A percentile compares a stretch with the other conserved stretches of the same genome.
Evolutionary conservation across 2,888 invertebrate species (phyloP).

Genomic region (Hypomecis atomaria): DNA sequence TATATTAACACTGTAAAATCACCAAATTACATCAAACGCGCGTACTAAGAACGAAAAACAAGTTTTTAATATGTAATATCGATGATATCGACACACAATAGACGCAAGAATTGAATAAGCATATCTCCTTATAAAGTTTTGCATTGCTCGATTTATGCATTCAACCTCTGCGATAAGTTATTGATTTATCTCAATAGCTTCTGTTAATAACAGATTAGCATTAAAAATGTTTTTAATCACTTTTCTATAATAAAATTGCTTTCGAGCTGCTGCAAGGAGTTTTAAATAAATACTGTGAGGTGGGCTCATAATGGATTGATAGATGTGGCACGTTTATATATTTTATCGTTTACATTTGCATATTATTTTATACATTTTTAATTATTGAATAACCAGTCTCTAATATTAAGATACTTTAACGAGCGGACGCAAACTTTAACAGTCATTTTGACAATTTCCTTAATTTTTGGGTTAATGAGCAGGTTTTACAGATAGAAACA

Average conservation of each 20-base stretch:
- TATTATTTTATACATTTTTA: constrained; percentile 14
- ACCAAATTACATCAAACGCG: constrained; percentile 7
- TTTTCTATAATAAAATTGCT: constrained; percentile 4
- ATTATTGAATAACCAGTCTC: constrained; percentile 41
- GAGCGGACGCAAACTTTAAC: constrained; percentile 38
- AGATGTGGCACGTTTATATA: constrained; percentile 4
- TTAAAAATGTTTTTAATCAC: background rate
- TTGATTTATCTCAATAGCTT: background rate
- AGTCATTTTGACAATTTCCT: constrained; percentile 38
- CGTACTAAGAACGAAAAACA: background rate
- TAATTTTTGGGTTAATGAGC: constrained; percentile 36
- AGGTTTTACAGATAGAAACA: constrained; percentile 23
- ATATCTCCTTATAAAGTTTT: too few species aligned
- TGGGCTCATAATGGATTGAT: constrained; percentile 7
- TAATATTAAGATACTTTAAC: constrained; percentile 36
- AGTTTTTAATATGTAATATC: background rate
- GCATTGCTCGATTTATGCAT: too few species aligned
- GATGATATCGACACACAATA: too few species aligned
- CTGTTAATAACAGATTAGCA: background rate
- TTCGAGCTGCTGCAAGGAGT: constrained; percentile 1
- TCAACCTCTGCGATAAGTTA: too few species aligned
- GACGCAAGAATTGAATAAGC: too few species aligned
- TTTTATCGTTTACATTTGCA: constrained; percentile 19
- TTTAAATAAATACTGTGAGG: constrained; percentile 4
- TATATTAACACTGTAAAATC: constrained; percentile 11